phyloP scores from a whole-genome alignment of 2,888 invertebrate species.

The Mythimna albipuncta region DNA sequence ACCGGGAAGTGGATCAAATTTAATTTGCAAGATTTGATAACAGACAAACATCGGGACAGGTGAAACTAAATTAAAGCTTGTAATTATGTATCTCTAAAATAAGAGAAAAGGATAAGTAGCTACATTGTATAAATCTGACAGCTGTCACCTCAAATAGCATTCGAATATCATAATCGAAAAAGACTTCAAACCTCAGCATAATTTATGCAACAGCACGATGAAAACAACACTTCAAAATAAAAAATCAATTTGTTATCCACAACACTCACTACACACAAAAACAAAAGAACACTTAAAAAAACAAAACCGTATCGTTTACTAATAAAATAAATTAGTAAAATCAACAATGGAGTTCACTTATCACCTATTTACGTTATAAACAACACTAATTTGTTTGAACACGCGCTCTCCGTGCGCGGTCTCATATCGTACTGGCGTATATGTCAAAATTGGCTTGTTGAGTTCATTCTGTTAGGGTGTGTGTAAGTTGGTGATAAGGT shows the following conservation, averaged over 20 bases:
- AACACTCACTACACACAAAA: neutral
- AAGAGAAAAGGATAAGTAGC: too few relatives aligned
- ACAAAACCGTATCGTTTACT: conserved; percentile 5
- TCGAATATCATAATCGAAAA: too few relatives aligned
- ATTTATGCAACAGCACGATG: neutral
- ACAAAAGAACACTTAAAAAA: neutral
- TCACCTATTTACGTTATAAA: neutral
- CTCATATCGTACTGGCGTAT: conserved; percentile 23
- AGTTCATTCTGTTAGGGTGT: conserved; percentile 6
- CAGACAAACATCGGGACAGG: too few relatives aligned
- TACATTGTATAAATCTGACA: too few relatives aligned
- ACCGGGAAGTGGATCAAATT: too few relatives aligned
- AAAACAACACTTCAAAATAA: neutral
- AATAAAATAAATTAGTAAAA: neutral
- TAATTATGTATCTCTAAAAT: too few relatives aligned
- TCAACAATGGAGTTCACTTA: neutral
- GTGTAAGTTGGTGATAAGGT: conserved; percentile 14
- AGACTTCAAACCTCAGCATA: neutral
- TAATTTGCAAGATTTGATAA: too few relatives aligned
- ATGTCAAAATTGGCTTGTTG: conserved; percentile 15
- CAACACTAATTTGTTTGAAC: neutral
- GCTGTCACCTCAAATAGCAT: too few relatives aligned
- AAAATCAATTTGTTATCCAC: neutral
- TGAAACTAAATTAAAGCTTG: too few relatives aligned
- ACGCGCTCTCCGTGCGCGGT: neutral